phyloP scores from a whole-genome alignment of 2,888 invertebrate genomes.

The Drosophila prolongata region DNA sequence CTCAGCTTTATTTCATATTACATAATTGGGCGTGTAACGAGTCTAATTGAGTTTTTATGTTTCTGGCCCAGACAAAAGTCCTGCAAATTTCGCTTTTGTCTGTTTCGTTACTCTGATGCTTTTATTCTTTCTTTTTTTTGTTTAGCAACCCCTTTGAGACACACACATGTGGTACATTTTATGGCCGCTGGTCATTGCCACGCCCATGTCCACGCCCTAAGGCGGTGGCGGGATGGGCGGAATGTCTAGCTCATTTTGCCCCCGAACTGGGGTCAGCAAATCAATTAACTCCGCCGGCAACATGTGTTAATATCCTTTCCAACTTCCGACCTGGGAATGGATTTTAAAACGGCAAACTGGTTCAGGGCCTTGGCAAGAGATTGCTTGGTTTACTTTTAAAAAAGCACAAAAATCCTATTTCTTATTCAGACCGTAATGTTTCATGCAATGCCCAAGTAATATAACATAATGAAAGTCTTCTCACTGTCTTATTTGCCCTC shows the following conservation, averaged over 20 bases:
- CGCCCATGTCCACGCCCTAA: slow-evolving; percentile 47
- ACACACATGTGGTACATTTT: slow-evolving; percentile 36
- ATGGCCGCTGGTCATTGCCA: slow-evolving; percentile 82
- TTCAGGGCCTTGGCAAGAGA: slow-evolving; percentile 9
- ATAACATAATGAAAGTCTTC: too few species aligned
- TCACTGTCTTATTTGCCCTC: too few species aligned
- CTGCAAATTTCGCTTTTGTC: slow-evolving; percentile 35
- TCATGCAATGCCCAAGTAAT: too few species aligned
- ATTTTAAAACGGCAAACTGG: slow-evolving; percentile 13
- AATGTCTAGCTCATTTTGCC: slow-evolving; percentile 69
- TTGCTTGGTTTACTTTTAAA: background rate
- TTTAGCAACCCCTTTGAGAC: slow-evolving; percentile 40
- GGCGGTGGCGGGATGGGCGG: background rate
- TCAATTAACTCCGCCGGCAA: slow-evolving; percentile 80
- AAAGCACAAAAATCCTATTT: background rate
- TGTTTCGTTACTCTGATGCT: background rate
- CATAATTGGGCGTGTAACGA: slow-evolving; percentile 84
- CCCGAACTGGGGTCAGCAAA: slow-evolving; percentile 65
- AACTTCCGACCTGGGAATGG: slow-evolving; percentile 62
- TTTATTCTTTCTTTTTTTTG: slow-evolving; percentile 2
- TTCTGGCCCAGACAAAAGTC: slow-evolving; percentile 52
- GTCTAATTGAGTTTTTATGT: slow-evolving; percentile 85
- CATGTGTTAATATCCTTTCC: slow-evolving; percentile 83
- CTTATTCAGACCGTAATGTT: too few species aligned
- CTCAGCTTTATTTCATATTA: slow-evolving; percentile 70